Percentiles rank a stretch among this genome's conserved stretches.
phyloP scores from a whole-genome alignment of 2,888 invertebrate genomes.

The Drosophila stalkeri region DNA sequence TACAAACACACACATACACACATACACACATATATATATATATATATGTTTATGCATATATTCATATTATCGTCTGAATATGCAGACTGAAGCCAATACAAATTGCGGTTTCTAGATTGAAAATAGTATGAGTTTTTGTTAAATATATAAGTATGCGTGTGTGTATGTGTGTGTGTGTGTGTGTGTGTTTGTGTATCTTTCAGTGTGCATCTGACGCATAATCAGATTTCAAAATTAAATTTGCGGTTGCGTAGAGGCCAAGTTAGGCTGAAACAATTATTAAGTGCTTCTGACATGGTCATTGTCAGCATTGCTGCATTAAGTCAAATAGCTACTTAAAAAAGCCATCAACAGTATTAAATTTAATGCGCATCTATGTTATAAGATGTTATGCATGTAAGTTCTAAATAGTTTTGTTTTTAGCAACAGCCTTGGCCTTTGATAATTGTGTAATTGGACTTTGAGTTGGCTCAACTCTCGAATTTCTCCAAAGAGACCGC shows the following conservation, averaged over 20 bases:
- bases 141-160: background rate
- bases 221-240: constrained; percentile 75
- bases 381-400: too few species aligned
- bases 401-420: background rate
- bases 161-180: background rate
- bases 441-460: background rate
- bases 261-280: constrained; percentile 34
- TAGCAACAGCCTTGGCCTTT: background rate
- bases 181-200: constrained; percentile 19
- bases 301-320: constrained; percentile 7
- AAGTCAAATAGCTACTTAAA: constrained; percentile 3
- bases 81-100: constrained; percentile 52
- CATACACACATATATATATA: background rate
- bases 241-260: constrained; percentile 44
- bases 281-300: constrained; percentile 32
- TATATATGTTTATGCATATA: background rate
- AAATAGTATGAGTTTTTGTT: constrained; percentile 44
- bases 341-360: background rate
- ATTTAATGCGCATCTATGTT: background rate
- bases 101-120: constrained; percentile 75
- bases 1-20: constrained; percentile 1
- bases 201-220: constrained; percentile 60
- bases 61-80: constrained; percentile 10
- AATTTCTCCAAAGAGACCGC: constrained; percentile 15
- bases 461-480: constrained; percentile 6